phyloP scores from a whole-genome alignment of 2,888 invertebrate species.

The Mayetiola destructor region DNA sequence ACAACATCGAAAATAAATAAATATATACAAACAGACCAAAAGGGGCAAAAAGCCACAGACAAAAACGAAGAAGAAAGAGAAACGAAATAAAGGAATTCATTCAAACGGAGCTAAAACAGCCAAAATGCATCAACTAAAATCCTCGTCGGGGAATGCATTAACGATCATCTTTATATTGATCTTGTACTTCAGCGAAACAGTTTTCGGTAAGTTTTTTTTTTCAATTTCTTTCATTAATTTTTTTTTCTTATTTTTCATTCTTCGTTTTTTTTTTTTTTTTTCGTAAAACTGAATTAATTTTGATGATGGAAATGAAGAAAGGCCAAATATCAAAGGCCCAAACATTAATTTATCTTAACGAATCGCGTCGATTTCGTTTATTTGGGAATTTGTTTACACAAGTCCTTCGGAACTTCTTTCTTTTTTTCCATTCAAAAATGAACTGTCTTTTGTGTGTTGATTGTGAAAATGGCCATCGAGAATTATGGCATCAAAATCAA shows the following conservation, averaged over 20 bases:
- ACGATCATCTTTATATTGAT: conserved; percentile 11
- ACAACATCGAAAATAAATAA: no score
- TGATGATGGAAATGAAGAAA: neutral
- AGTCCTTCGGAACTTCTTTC: neutral
- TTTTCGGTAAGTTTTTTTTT: conserved; percentile 13
- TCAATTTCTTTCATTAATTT: no score
- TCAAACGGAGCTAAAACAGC: no score
- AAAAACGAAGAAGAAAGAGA: no score
- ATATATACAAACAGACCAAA: no score
- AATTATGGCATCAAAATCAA: no score
- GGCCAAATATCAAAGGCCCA: no score
- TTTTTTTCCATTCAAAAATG: neutral
- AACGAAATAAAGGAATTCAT: no score
- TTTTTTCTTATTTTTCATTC: neutral
- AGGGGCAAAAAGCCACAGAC: no score
- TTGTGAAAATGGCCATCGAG: no score
- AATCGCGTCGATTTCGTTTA: neutral
- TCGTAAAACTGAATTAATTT: neutral
- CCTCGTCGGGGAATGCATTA: conserved; percentile 10
- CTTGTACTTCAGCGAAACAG: conserved; percentile 9
- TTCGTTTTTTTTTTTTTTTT: neutral
- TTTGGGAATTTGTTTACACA: neutral
- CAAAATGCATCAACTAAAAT: conserved; percentile 9
- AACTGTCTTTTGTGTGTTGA: no score
- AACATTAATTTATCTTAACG: neutral